Base-by-base conservation (phyloP, 2,888 invertebrate genomes). In the Drosophila peninsularis region DNA sequence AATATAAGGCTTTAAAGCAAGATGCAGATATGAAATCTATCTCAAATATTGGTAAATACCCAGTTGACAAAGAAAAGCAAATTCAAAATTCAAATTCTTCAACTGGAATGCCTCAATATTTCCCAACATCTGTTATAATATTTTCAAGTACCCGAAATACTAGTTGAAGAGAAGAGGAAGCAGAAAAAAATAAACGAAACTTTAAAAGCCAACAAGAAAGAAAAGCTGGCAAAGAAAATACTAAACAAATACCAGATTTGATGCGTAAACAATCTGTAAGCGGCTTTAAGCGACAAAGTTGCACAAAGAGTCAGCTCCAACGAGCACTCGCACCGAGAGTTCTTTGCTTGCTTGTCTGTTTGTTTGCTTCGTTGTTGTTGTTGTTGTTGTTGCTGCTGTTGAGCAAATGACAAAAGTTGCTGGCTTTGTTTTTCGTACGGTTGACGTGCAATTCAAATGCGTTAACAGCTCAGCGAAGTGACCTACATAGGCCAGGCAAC, bases 391-490 rank as follows among this genome's bases (percentile, higher is more conserved):
- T 62, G 30, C 21, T 71, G 49, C 58, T 68, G 64, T 62, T 71
- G 66, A 61, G 65, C 71, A 88, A 88, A 82, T 83, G 89, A 89
- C 72, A 86, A 88, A 83, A 83, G 83, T 84, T 84, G 67, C 65
- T 70, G 75, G 76, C 79, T 85, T 89, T 88, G 86, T 85, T 80
- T 85, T 84, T 62, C 72, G 62, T 83, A 84, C 82, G 82, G 88
- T 89, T 89, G 85, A 89, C 88, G 86, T 85, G 86, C 89, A 72
- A 89, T 88, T 85, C 88, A 75, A 88, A 88, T 85, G 88, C 88
- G 82, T 85, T 86, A 87, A 83, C 84, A 88, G 56, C 65, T 41
- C 65, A 74, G 17, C 67, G 66, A 62, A 70, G 62, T 79, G 81
- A 79, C 79, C 81, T 69, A 79, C 71, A 80, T 80, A 75, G 58